Percentiles rank a stretch among this genome's conserved stretches.
These are phyloP conservation scores for Tympanuchus pallidicinctus DNA, from an alignment of 2,113 vertebrate species.

Conservation along the genomic window DNA sequence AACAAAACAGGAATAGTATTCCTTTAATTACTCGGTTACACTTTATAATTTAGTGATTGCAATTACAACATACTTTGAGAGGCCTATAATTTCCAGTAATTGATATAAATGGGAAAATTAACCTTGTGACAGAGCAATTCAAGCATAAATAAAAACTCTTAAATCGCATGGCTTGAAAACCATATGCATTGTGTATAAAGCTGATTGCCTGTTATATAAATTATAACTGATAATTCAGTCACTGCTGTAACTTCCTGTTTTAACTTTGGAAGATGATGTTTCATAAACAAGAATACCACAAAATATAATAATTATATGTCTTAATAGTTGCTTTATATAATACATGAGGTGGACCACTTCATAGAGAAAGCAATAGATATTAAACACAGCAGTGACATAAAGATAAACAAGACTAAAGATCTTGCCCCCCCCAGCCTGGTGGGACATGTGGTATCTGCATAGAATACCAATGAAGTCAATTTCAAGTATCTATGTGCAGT, in stretches of 20 bases:
- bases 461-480: background rate
- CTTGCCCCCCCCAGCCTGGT: background rate
- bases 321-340: background rate
- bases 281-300: background rate
- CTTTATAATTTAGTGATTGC: background rate
- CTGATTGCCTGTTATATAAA: background rate
- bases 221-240: background rate
- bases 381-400: background rate
- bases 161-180: background rate
- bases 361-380: background rate
- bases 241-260: background rate
- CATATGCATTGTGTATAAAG: fast-evolving
- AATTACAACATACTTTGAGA: background rate
- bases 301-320: background rate
- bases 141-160: background rate
- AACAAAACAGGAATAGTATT: background rate
- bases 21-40: background rate
- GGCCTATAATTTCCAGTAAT: background rate
- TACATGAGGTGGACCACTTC: background rate
- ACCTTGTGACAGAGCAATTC: background rate
- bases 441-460: background rate
- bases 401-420: background rate
- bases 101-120: background rate
- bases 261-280: background rate
- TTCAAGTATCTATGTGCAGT: background rate